Evolutionary conservation across 2,888 invertebrate genomes (phyloP), one percentile per base, ranked within the genome.

Genomic region (Blomia tropicalis): DNA sequence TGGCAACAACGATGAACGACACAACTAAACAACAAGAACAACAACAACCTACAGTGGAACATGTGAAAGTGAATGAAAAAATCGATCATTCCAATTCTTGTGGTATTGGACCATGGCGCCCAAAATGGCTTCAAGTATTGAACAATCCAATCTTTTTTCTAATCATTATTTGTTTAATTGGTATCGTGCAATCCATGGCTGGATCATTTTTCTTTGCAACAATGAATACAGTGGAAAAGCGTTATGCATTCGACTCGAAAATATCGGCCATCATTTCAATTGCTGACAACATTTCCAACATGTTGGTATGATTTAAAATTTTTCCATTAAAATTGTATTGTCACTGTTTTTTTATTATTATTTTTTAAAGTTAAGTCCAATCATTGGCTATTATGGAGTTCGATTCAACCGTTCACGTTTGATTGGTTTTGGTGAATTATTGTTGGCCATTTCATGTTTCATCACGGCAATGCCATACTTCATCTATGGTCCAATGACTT

Each of bases 111-210:
- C 53, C 47, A 7, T 69, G 59, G 36, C 61, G 63, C 27, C 69
- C 68, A 23, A 62, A 36, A 60, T 67, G 66, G 63, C 44, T 68
- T 19, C 68, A 68, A 51, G 62, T 36, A 36, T 68, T 63, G 22
- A 64, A 65, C 14, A 63, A 64, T 58, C 67, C 68, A 4, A 63
- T 65, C 23, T 59, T 53, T 17, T 69, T 66, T 58, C 53, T 67
- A n/a, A 32, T 67, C 17, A 60, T 64, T 30, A 67, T 66, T 59
- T 65, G 62, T 14, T 22, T 63, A 2, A 47, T 68, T 1, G 67
- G 65, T 3, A 53, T 68, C 5, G 27, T 68, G 1, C 66, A 67
- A 59, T 63, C 66, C 22, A 62, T 62, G 62, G 54, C 62, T 27
- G 62, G 62, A 27, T 63, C 66, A 11, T 66, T 65, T 47, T 58